Evolutionary conservation across 2,888 invertebrate species (phyloP), one percentile per base, ranked within the genome.

Genomic region (Limenitis camilla): DNA sequence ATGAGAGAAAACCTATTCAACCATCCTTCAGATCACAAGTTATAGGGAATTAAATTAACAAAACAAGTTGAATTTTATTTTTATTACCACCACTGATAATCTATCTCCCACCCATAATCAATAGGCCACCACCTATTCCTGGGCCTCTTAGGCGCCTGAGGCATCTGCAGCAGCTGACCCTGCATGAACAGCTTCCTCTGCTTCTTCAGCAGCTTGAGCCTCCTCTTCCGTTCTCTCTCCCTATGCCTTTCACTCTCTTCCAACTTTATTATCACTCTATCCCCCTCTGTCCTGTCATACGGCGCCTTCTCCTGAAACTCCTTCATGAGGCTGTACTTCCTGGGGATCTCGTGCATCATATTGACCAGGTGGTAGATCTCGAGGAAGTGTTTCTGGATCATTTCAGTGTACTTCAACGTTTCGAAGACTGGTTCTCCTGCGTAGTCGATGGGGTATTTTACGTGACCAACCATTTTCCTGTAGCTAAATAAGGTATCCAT

Each of bases 261-360:
- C 0, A 60, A 5, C 27, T 40, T 40, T 7, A 11, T 11, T 6
- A 41, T 5, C 0, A 30, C 42, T 6, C 51, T 11, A 0, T 47
- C 35, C 5, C 44, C 36, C 4, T 11, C 28, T 1, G 8, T 19
- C 1, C 6, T 32, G 7, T 44, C 39, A 4, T 31, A 31, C 6
- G 11, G 8, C 0, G 39, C 11, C 6, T 33, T 5, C 5, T 6
- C 27, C 3, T 33, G 2, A 5, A 40, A 49, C 1, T 59, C 49
- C 4, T n/a, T 10, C 41, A 40, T 46, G 11, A 52, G 29, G 0
- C 40, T 46, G 8, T 63, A 71, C 36, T 75, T 76, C 4, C 56
- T 49, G 1, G 63, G 64, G 0, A 76, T 61, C 28, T 79, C 78
- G 9, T 78, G 72, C 0, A 70, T 42, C 73, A 78, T 79, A 8